Conservation (phyloP, 2,113 vertebrate species). For the Plecotus auritus region DNA sequence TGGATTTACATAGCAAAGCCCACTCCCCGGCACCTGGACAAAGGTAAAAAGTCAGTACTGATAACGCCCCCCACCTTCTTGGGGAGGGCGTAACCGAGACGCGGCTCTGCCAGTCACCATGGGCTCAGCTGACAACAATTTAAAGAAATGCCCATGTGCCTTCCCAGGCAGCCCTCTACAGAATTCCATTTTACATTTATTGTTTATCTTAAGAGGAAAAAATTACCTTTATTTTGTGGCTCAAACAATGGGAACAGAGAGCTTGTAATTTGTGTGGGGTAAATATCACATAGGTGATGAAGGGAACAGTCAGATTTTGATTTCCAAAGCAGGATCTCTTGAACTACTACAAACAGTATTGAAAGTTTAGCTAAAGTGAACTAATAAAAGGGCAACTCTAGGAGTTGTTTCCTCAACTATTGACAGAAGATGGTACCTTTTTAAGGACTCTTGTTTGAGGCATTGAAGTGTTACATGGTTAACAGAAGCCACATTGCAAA, state of each 20-base stretch:
- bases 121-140: too few relatives aligned
- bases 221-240: not conserved
- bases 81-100: too few relatives aligned
- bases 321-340: not conserved
- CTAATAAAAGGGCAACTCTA: not conserved
- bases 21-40: too few relatives aligned
- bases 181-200: not conserved
- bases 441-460: not conserved
- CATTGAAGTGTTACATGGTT: not conserved
- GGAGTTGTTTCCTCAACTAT: not conserved
- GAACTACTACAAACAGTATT: not conserved
- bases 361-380: not conserved
- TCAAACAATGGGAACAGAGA: not conserved
- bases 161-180: too few relatives aligned
- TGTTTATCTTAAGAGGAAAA: not conserved
- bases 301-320: not conserved
- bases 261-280: not conserved
- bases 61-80: too few relatives aligned
- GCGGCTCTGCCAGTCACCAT: too few relatives aligned
- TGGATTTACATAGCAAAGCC: too few relatives aligned
- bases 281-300: not conserved
- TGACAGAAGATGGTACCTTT: not conserved
- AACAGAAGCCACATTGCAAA: not conserved
- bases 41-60: too few relatives aligned
- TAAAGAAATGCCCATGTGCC: too few relatives aligned